Evolutionary conservation across 2,888 invertebrate genomes (phyloP), one percentile per base, ranked within the genome.

Genomic region (Cylindroiulus punctatus): DNA sequence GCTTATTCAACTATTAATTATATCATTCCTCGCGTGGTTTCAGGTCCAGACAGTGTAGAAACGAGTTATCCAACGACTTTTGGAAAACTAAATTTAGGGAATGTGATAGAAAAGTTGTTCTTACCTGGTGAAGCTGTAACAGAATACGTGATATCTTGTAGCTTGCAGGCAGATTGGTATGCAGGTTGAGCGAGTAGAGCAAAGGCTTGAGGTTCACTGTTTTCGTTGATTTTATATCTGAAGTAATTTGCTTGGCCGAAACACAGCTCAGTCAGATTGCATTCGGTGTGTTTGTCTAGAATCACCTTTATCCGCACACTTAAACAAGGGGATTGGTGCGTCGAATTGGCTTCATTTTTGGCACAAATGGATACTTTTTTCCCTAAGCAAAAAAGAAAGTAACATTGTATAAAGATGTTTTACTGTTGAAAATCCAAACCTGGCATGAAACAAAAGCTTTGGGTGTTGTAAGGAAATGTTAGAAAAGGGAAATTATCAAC

Each of bases 271-370:
- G 86, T 26, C 26, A 52, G 17, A n/a, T 86, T 42, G 82, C 86
- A 86, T 30, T 44, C n/a, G 19, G 30, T 3, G n/a, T 32, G 12
- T 1, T 19, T 0, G 12, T 22, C 44, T 0, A 10, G 0, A 5
- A 86, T 0, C 26, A 86, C 30, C 44, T 81, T 86, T 19, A 86
- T 47, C n/a, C 81, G 81, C 30, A 86, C 26, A 19, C 36, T 86
- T 19, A 81, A 30, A 30, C 86, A 86, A 1, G 81, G 47, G 17
- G 44, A 22, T 12, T 82, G 86, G n/a, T 82, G 86, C 0, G 47
- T 44, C 17, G 22, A n/a, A 19, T 44, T 10, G 12, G 36, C 82
- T 81, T 86, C 44, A 32, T 81, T 26, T 86, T 82, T 82, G 85
- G 85, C 85, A 76, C 85, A 85, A n/a, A 85, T 36, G 14, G 32